Evolutionary conservation across 2,888 invertebrate genomes (phyloP).

Genomic region (Minunthozetes semirufus): DNA sequence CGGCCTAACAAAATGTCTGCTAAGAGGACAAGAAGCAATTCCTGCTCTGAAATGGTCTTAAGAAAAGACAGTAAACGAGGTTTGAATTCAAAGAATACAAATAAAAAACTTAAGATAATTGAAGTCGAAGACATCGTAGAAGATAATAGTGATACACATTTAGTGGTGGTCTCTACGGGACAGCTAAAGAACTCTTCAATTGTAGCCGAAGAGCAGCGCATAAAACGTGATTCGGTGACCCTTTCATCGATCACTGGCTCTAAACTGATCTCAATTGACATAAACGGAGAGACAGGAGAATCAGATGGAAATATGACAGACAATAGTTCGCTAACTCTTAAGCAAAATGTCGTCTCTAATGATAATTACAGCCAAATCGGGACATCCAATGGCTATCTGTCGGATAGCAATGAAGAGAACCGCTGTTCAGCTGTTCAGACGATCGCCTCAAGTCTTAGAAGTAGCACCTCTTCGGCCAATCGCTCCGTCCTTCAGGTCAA

Average conservation of each 20-base stretch:
- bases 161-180: no score
- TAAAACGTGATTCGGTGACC: neutral
- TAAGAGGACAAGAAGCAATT: no score
- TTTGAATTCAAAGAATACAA: no score
- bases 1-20: no score
- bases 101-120: no score
- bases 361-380: neutral
- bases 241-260: constrained; percentile 6
- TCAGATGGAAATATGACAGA: neutral
- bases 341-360: neutral
- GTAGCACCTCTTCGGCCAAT: neutral
- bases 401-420: constrained; percentile 4
- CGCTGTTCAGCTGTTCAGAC: neutral
- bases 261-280: neutral
- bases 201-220: no score
- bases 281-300: neutral
- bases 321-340: neutral
- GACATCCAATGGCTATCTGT: constrained; percentile 2
- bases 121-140: no score
- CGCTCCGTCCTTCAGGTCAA: no score
- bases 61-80: no score
- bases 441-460: neutral
- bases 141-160: no score
- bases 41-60: no score
- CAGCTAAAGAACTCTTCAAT: no score